Evolutionary conservation across 2,888 invertebrate species (phyloP).

Genomic region (Oxyteleia sp.): DNA sequence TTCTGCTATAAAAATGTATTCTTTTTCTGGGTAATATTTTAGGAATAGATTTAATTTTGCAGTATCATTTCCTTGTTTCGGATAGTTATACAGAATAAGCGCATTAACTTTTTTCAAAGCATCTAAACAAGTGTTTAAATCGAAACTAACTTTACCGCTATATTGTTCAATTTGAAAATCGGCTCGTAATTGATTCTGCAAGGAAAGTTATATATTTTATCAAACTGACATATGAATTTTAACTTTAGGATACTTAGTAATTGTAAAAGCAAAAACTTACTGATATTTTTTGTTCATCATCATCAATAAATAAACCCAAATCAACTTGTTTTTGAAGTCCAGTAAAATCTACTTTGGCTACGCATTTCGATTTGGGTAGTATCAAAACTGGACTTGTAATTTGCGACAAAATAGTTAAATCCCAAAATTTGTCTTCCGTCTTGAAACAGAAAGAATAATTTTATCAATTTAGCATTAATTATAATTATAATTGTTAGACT

Average conservation of each 20-base stretch:
- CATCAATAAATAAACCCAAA: slow-evolving; percentile 90
- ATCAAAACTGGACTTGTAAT: slow-evolving; percentile 90
- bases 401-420: slow-evolving; percentile 90
- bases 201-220: slow-evolving; percentile 39
- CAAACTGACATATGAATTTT: too few relatives aligned
- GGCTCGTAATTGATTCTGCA: slow-evolving; percentile 82
- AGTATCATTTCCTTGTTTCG: slow-evolving; percentile 75
- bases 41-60: slow-evolving; percentile 75
- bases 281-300: slow-evolving; percentile 80
- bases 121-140: slow-evolving; percentile 85
- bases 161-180: slow-evolving; percentile 84
- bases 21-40: slow-evolving; percentile 75
- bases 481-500: slow-evolving; percentile 2
- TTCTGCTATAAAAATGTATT: slow-evolving; percentile 78
- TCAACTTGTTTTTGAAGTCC: slow-evolving; percentile 90
- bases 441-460: slow-evolving; percentile 79
- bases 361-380: slow-evolving; percentile 90
- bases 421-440: slow-evolving; percentile 90
- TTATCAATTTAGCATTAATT: slow-evolving; percentile 5
- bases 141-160: slow-evolving; percentile 80
- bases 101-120: slow-evolving; percentile 83
- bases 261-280: slow-evolving; percentile 77
- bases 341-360: slow-evolving; percentile 91
- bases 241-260: too few relatives aligned
- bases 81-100: slow-evolving; percentile 79